Base-by-base conservation (phyloP, 2,888 invertebrate genomes). In the Platynereis dumerilii region DNA sequence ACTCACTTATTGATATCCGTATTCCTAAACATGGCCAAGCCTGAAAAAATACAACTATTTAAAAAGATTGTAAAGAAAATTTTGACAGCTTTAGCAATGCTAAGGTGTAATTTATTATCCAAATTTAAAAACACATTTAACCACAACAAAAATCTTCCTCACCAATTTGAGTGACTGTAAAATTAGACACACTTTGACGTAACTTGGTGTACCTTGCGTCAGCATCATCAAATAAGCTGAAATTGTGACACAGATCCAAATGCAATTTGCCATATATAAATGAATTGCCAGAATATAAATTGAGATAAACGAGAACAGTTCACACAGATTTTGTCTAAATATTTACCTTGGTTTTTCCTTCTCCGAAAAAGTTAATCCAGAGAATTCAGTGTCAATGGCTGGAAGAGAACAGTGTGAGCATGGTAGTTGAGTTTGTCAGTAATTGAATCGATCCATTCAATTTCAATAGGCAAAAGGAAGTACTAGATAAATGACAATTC, bases 351-450 rank as follows among this genome's bases (percentile, higher is more conserved):
- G 29, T 52, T 22, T 28, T 29, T 48, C 52, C 7, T 52, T 52
- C n/a, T 48, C 52, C 7, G 20, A 48, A 1, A 60, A 28, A 29
- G 20, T 20, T 5, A 60, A 22, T 52, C 60, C 60, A 20, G 60
- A 48, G 27, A 60, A 60, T 24, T 60, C 60, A 27, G 60, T 60
- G 20, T 60, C 60, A 22, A 60, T 48, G 22, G 60, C 60, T 60
- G 60, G 7, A 26, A 24, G 7, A 26, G 10, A n/a, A n/a, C n/a
- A n/a, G n/a, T n/a, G n/a, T n/a, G n/a, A n/a, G n/a, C n/a, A n/a
- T n/a, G n/a, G n/a, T n/a, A n/a, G n/a, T n/a, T n/a, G n/a, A n/a
- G n/a, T n/a, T n/a, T n/a, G n/a, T n/a, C n/a, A n/a, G n/a, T n/a
- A n/a, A n/a, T n/a, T n/a, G n/a, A n/a, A n/a, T n/a, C n/a, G n/a